Conservation (phyloP, 2,797 vertebrate species). For the Odontamblyopus rebecca region DNA sequence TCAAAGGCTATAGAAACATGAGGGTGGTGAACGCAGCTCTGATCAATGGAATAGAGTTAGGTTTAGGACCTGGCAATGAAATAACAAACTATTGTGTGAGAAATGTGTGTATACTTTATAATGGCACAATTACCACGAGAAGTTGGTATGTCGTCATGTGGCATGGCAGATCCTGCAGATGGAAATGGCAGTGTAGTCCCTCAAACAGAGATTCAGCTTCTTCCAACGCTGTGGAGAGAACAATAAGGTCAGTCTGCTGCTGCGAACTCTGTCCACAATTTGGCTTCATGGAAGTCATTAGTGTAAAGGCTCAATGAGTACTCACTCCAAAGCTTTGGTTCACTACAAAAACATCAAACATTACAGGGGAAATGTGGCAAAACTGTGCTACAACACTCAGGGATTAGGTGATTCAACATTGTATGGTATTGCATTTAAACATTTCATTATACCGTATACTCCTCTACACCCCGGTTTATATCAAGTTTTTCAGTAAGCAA, state of each 20-base stretch:
- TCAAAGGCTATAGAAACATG: conserved; percentile 62
- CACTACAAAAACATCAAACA: background rate
- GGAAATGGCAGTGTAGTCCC: conserved; percentile 46
- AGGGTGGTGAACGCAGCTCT: conserved; percentile 61
- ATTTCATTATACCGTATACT: background rate
- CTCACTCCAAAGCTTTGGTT: conserved; percentile 1
- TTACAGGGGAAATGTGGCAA: background rate
- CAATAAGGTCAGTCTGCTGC: conserved; percentile 41
- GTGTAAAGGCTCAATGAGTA: conserved; percentile 19
- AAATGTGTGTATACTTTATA: conserved; percentile 41
- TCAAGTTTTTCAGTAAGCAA: background rate
- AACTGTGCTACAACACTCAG: background rate
- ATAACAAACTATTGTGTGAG: conserved; percentile 42
- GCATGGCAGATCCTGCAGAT: conserved; percentile 42
- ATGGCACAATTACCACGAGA: conserved; percentile 53
- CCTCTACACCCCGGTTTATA: background rate
- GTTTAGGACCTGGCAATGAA: conserved; percentile 58
- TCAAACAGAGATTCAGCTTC: conserved; percentile 40
- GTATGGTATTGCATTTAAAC: background rate
- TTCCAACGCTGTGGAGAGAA: conserved; percentile 42
- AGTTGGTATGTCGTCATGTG: conserved; percentile 42
- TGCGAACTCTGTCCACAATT: conserved; percentile 40
- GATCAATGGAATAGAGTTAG: conserved; percentile 65
- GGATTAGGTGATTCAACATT: background rate
- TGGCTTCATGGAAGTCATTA: conserved; percentile 38